Conservation (phyloP, 92 coral and sea anemone species). For the Meandrina meandrites region DNA sequence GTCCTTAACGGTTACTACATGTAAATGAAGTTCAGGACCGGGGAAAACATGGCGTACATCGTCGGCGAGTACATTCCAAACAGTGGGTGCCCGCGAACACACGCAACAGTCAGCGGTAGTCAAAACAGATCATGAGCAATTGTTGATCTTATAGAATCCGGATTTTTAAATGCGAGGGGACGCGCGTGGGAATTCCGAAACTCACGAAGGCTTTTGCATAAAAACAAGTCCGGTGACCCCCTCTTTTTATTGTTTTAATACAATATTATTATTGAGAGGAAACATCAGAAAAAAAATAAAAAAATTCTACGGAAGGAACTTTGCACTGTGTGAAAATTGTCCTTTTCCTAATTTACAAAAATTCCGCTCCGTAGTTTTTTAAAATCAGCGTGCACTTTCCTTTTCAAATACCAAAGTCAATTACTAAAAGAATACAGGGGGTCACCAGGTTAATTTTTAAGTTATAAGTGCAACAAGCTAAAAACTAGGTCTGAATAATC, state of each 20-base stretch:
- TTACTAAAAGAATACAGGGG: no score
- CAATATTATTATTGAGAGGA: neutral
- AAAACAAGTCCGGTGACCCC: slow-evolving; percentile 15
- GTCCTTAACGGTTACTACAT: neutral
- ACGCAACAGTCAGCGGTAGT: slow-evolving; percentile 18
- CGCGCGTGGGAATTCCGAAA: slow-evolving; percentile 1
- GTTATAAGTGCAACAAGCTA: no score
- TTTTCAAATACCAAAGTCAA: no score
- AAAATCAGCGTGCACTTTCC: no score
- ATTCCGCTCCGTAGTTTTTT: no score
- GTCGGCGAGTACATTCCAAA: no score
- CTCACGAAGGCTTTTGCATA: slow-evolving; percentile 12
- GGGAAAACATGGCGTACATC: no score
- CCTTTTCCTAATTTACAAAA: no score
- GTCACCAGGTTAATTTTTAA: no score
- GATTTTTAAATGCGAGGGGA: neutral
- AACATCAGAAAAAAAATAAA: neutral
- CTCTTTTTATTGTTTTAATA: slow-evolving; percentile 5
- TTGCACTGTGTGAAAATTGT: neutral
- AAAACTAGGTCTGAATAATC: no score
- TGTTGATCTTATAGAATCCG: neutral
- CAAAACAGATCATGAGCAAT: slow-evolving; percentile 16
- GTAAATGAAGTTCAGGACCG: no score
- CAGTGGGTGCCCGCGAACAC: neutral
- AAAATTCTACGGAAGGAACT: slow-evolving; percentile 18